Evolutionary conservation across 30 jellyfish, hydroid and myxozoan genomes (phyloP), one percentile per base, ranked within the genome.

Genomic region (Chrysaora quinquecirrha): DNA sequence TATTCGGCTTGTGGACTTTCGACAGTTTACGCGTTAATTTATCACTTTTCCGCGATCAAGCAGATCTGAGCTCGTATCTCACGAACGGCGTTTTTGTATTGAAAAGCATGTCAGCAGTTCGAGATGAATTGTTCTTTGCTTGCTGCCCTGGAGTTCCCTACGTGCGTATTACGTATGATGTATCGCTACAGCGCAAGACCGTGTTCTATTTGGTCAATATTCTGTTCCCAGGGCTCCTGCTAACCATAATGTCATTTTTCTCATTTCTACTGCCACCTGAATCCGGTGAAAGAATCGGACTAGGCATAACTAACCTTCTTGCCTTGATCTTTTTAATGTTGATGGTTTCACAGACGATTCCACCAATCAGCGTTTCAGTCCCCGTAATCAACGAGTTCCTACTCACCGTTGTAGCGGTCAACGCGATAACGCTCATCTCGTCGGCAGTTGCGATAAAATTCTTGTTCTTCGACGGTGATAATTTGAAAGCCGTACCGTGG

Each of bases 61-160:
- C 87, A 3, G 94, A 83, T 48, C 18, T 66, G 29, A 34, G 64
- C 7, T 23, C 10, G 20, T 83, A 66, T 43, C 46, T n/a, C 38
- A 71, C 22, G 21, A 83, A 83, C 30, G 94, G 94, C 3, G 72
- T 66, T 11, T 83, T 71, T 56, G 31, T 33, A 52, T 65, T 83
- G 77, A 24, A 58, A 35, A 83, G 87, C 2, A 83, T 83, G 82
- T 87, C 94, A 14, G 94, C 82, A 56, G 11, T 23, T 6, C 20
- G 52, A 28, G 63, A 33, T 23, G 64, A 56, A 7, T 10, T 4
- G 0, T 83, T 70, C 46, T 83, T 34, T 56, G 21, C 73, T 12
- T 83, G 94, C 64, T 83, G 94, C 49, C 83, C 83, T n/a, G 82
- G 78, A n/a, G 84, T 66, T 54, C 86, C 87, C 1, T 83, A 2